phyloP scores from a whole-genome alignment of 1,140 invertebrate species.

The Dryas iulia region DNA sequence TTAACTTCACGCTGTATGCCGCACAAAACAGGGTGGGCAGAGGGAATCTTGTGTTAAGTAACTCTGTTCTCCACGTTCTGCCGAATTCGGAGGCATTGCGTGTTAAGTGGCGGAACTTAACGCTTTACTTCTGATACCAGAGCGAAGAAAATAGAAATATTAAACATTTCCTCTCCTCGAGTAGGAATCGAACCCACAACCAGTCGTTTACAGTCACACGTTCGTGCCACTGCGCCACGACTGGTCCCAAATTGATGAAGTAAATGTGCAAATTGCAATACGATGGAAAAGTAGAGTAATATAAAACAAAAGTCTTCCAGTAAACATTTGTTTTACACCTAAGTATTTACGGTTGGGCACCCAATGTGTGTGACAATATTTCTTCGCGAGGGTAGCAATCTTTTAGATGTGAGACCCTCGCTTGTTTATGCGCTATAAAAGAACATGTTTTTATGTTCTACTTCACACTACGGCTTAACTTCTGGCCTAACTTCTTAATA shows the following conservation, averaged over 20 bases:
- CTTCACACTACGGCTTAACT: constrained; percentile 9
- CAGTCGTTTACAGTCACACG: too few relatives aligned
- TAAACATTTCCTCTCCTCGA: too few relatives aligned
- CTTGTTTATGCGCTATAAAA: constrained; percentile 34
- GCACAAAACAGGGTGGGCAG: background rate
- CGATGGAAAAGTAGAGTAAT: too few relatives aligned
- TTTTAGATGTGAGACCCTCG: constrained; percentile 29
- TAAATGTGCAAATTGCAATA: too few relatives aligned
- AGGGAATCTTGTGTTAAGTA: background rate
- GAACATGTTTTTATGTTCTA: constrained; percentile 17
- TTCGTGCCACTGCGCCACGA: too few relatives aligned
- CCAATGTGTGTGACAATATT: constrained; percentile 37
- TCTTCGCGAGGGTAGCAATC: constrained; percentile 24
- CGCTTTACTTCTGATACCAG: too few relatives aligned
- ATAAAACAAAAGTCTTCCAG: background rate
- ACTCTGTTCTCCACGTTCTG: background rate
- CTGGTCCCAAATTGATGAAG: too few relatives aligned
- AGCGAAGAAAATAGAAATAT: too few relatives aligned
- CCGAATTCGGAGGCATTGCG: too few relatives aligned
- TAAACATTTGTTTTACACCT: background rate
- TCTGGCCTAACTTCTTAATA: background rate
- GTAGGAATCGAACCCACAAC: too few relatives aligned
- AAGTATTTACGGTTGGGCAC: constrained; percentile 30
- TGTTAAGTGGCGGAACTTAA: too few relatives aligned
- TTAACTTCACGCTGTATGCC: background rate